Conservation (phyloP, 2,888 invertebrate genomes). For the Tupiocoris notatus region DNA sequence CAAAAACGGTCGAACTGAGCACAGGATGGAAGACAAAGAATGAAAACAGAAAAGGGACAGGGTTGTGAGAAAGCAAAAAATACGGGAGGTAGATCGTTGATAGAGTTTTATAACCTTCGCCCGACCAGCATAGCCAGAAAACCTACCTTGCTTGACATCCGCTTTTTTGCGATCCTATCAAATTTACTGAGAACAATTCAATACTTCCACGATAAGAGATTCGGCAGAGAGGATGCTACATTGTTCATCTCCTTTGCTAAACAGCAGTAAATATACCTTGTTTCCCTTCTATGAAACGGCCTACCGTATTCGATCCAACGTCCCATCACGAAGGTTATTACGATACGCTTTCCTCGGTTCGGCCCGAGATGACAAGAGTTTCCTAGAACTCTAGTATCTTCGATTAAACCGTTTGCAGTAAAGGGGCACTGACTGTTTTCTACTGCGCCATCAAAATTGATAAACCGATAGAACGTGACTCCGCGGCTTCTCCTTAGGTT, state of each 20-base stretch:
- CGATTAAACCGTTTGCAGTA: no score
- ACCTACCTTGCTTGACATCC: not conserved
- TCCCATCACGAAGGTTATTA: no score
- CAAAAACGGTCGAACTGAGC: not conserved
- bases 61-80: not conserved
- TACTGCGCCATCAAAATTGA: no score
- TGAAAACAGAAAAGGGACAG: not conserved
- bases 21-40: not conserved
- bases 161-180: not conserved
- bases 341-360: no score
- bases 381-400: no score
- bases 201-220: not conserved
- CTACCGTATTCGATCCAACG: not conserved
- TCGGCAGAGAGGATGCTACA: not conserved
- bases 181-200: not conserved
- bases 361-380: no score
- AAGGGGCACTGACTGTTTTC: no score
- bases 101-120: not conserved
- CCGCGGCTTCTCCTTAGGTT: no score
- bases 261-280: not conserved
- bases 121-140: not conserved
- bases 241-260: not conserved
- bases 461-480: no score
- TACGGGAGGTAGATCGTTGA: not conserved
- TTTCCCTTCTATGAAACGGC: not conserved